phyloP scores from a whole-genome alignment of 2,113 vertebrate genomes.

The Gallinago undulata region DNA sequence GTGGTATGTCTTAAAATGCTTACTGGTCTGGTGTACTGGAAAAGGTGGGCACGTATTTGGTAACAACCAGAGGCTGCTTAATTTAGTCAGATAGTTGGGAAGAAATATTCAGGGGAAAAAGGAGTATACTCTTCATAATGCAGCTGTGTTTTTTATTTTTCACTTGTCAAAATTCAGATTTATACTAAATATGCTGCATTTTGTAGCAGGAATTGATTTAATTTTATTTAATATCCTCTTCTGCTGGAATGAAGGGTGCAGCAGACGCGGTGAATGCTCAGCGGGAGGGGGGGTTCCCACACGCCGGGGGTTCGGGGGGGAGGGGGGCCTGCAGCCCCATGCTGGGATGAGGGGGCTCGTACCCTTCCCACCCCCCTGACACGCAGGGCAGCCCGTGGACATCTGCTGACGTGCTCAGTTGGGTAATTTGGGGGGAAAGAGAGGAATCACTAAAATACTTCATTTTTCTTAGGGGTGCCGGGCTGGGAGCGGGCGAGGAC shows the following conservation, averaged over 20 bases:
- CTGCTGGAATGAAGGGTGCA: not conserved
- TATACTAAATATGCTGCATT: not conserved
- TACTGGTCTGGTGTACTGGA: not conserved
- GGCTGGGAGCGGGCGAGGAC: not conserved
- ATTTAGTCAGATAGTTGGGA: not conserved
- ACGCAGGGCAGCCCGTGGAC: fast-evolving
- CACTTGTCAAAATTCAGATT: not conserved
- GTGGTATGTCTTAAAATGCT: not conserved
- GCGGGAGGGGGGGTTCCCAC: not conserved
- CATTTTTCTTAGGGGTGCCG: fast-evolving
- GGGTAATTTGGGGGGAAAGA: fast-evolving
- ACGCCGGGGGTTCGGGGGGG: not conserved
- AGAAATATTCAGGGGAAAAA: not conserved
- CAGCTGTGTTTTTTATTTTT: not conserved
- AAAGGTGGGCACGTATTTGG: not conserved
- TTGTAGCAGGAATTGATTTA: not conserved
- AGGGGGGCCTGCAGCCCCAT: not conserved
- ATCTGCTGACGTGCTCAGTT: fast-evolving
- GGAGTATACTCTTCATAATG: not conserved
- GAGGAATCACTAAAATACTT: fast-evolving
- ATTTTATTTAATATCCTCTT: not conserved
- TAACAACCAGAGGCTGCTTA: not conserved
- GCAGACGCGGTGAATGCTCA: not conserved
- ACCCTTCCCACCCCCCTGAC: fast-evolving
- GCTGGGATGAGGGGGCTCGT: not conserved